Evolutionary conservation across 1,140 invertebrate species (phyloP), one percentile per base, ranked within the genome.

Genomic region (Diorhabda elongata): DNA sequence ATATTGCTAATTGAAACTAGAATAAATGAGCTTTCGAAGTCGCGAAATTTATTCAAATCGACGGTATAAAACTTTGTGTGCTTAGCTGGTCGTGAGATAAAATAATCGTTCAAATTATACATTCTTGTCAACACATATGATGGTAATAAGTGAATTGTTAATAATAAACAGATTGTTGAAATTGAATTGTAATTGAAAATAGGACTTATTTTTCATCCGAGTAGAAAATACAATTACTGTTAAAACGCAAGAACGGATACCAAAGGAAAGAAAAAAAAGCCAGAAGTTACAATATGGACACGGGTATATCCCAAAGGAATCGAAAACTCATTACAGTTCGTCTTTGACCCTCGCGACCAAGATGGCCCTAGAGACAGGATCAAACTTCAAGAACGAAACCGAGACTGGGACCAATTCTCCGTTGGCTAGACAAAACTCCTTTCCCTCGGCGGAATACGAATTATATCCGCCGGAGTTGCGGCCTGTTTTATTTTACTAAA

Each of bases 311-410:
- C 71, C 72, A 26, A 9, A 44, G 74, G 74, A 72, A 75, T 75
- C 72, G 74, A 71, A 75, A 75, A 75, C 72, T 75, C 74, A 75
- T 75, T 75, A 75, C 74, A 72, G 74, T 42, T 71, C 66, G 72
- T 74, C 74, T 75, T 75, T 75, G 74, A 75, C 72, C 74, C 71
- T 64, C 44, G 68, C 74, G 72, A 72, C 74, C 70, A 72, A 67
- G 71, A 62, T 64, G 67, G 66, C 69, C 69, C 69, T 64, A 69
- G 73, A 69, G 68, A 67, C 65, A 67, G 64, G 69, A 71, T 69
- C 61, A 69, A 60, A 69, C 68, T 66, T 59, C 47, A 69, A 73
- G 71, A 63, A 69, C 58, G 42, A 64, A 67, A 59, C 42, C 58
- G 45, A 69, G 61, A 45, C 62, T 43, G 62, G 47, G 52, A 62